A percentile compares a stretch with the other conserved stretches of the same genome.
These are phyloP conservation scores for Oreochromis spilurus DNA, from an alignment of 2,113 vertebrate genomes.

Conservation along the genomic window DNA sequence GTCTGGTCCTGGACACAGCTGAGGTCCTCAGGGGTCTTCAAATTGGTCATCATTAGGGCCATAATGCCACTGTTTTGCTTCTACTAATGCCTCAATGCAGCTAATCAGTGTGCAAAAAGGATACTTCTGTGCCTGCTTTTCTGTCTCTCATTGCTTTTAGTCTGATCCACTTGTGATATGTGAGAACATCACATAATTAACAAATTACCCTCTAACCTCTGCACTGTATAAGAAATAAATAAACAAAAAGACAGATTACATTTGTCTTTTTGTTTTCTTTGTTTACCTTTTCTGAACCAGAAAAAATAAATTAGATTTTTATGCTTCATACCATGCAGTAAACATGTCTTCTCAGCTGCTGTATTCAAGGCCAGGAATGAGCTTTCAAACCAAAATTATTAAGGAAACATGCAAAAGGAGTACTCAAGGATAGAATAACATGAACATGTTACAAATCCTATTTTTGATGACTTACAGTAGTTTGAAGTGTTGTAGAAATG, in stretches of 20 bases:
- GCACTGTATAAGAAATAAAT: background rate
- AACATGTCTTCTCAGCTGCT: background rate
- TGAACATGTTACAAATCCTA: background rate
- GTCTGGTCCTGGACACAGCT: slow-evolving; percentile 67
- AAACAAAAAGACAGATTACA: background rate
- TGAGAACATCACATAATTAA: background rate
- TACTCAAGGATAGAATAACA: background rate
- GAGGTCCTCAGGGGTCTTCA: slow-evolving; percentile 62
- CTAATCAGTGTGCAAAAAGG: slow-evolving; percentile 25
- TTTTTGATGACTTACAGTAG: background rate
- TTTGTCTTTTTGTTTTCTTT: background rate
- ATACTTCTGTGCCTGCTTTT: background rate
- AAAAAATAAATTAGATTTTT: background rate
- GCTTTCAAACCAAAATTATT: background rate
- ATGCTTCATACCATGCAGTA: background rate
- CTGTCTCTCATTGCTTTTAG: background rate
- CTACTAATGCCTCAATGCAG: slow-evolving; percentile 47
- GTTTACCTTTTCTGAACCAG: background rate
- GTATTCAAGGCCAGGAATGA: background rate
- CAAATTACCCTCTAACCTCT: background rate
- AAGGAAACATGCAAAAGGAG: background rate
- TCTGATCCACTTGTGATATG: background rate
- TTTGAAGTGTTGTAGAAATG: background rate
- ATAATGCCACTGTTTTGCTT: slow-evolving; percentile 64
- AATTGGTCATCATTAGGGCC: slow-evolving; percentile 73